A percentile compares a stretch with the other conserved stretches of the same genome.
These are phyloP conservation scores for Pseudococcus longispinus DNA, from an alignment of 2,888 invertebrate species.

Conservation along the genomic window DNA sequence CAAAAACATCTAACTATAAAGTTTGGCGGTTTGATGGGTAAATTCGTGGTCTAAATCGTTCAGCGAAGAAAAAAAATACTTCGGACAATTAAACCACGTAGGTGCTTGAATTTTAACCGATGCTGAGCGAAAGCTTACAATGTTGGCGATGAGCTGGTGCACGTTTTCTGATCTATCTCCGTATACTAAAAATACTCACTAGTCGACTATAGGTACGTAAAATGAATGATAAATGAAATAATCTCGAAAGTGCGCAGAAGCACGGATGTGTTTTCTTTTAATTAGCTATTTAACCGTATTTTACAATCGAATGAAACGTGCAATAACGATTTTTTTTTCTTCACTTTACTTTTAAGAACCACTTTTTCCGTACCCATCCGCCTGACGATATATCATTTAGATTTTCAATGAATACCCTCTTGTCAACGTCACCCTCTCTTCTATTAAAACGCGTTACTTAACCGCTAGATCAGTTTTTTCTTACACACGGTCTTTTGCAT, in stretches of 20 bases:
- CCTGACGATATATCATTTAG: conserved; percentile 54
- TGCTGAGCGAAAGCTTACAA: neutral
- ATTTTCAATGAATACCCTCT: conserved; percentile 53
- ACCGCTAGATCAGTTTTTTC: conserved; percentile 54
- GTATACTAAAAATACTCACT: neutral
- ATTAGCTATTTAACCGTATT: conserved; percentile 24
- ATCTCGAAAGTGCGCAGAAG: conserved; percentile 14
- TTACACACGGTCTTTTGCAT: conserved; percentile 54
- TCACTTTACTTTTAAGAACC: conserved; percentile 39
- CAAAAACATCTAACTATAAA: neutral
- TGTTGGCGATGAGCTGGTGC: neutral
- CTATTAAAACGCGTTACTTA: conserved; percentile 50
- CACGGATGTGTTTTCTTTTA: conserved; percentile 28
- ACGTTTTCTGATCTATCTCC: neutral
- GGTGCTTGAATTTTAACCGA: neutral
- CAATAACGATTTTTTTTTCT: conserved; percentile 46
- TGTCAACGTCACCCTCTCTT: conserved; percentile 52
- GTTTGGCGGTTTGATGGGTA: conserved; percentile 6
- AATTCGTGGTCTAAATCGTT: conserved; percentile 7
- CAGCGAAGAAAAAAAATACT: neutral
- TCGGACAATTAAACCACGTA: neutral
- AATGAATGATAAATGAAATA: conserved; percentile 33
- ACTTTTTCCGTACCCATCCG: conserved; percentile 51
- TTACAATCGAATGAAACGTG: conserved; percentile 40
- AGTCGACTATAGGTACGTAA: neutral